Conservation (phyloP, 92 coral and sea anemone genomes). For the Blastomussa wellsi region DNA sequence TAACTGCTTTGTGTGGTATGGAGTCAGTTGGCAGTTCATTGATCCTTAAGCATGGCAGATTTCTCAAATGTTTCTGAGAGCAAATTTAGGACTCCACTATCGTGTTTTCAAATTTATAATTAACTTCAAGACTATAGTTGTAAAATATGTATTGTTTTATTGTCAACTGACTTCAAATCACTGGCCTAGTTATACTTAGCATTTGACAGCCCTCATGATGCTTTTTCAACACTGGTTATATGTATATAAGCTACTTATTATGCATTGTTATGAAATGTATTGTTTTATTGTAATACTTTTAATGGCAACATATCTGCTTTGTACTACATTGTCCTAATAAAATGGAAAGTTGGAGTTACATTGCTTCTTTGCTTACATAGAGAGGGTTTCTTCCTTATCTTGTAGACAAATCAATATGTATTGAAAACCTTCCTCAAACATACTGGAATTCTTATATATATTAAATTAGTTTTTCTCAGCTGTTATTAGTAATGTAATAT, state of each 20-base stretch:
- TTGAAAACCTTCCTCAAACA: too few species aligned
- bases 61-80: slow-evolving; percentile 13
- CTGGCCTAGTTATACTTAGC: slow-evolving; percentile 9
- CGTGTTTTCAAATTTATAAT: not conserved
- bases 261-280: not conserved
- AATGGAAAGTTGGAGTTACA: too few species aligned
- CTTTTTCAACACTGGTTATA: not conserved
- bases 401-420: too few species aligned
- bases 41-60: not conserved
- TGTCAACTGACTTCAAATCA: not conserved
- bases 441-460: too few species aligned
- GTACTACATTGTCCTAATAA: too few species aligned
- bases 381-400: too few species aligned
- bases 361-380: too few species aligned
- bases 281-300: not conserved
- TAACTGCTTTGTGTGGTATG: not conserved
- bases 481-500: too few species aligned
- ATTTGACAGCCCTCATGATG: not conserved
- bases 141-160: not conserved
- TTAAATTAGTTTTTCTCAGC: too few species aligned
- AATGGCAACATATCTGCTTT: too few species aligned
- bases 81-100: slow-evolving; percentile 4
- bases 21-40: not conserved
- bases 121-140: slow-evolving; percentile 13
- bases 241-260: not conserved